A percentile compares a stretch with the other conserved stretches of the same genome.
phyloP scores from a whole-genome alignment of 2,113 vertebrate genomes.

The Heterotis niloticus region DNA sequence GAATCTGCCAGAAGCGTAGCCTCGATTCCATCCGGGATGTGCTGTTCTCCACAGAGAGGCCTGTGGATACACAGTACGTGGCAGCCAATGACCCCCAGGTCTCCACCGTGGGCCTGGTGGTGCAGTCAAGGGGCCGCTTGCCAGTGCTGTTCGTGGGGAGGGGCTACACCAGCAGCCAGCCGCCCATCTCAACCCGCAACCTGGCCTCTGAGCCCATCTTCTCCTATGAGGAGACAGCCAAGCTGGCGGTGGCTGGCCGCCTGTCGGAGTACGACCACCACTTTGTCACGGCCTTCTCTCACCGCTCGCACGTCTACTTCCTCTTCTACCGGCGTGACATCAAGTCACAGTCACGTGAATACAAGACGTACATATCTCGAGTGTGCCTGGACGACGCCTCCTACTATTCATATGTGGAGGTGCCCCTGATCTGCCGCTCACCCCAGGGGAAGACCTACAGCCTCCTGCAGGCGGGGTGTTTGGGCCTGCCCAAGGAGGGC shows the following conservation, averaged over 20 bases:
- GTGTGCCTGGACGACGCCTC: slow-evolving; percentile 87
- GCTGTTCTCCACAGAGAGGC: slow-evolving; percentile 79
- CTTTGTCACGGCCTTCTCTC: slow-evolving; percentile 81
- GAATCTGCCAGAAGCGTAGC: slow-evolving; percentile 87
- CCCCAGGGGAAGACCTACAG: slow-evolving; percentile 62
- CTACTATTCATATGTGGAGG: slow-evolving; percentile 93
- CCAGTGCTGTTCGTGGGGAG: slow-evolving; percentile 88
- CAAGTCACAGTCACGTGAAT: slow-evolving; percentile 77
- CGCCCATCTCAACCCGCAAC: slow-evolving; percentile 88
- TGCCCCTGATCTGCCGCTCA: slow-evolving; percentile 77
- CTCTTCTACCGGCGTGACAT: slow-evolving; percentile 89
- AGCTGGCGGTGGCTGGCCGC: slow-evolving; percentile 81
- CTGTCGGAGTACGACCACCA: slow-evolving; percentile 94
- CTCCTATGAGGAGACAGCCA: slow-evolving; percentile 93
- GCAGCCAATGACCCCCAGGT: slow-evolving; percentile 87
- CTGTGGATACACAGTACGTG: slow-evolving; percentile 92
- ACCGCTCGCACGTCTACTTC: slow-evolving; percentile 77
- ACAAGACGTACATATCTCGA: slow-evolving; percentile 82
- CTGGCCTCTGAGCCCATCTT: slow-evolving; percentile 81
- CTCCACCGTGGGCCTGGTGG: slow-evolving; percentile 86
- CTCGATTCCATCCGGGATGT: slow-evolving; percentile 65
- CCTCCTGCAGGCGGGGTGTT: slow-evolving; percentile 82
- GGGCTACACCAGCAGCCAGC: slow-evolving; percentile 89
- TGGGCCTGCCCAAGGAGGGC: slow-evolving; percentile 59
- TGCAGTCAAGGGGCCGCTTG: slow-evolving; percentile 61